A percentile compares a stretch with the other conserved stretches of the same genome.
These are phyloP conservation scores for Enteromius radiatus DNA, from an alignment of 2,797 vertebrate species.

Conservation along the genomic window DNA sequence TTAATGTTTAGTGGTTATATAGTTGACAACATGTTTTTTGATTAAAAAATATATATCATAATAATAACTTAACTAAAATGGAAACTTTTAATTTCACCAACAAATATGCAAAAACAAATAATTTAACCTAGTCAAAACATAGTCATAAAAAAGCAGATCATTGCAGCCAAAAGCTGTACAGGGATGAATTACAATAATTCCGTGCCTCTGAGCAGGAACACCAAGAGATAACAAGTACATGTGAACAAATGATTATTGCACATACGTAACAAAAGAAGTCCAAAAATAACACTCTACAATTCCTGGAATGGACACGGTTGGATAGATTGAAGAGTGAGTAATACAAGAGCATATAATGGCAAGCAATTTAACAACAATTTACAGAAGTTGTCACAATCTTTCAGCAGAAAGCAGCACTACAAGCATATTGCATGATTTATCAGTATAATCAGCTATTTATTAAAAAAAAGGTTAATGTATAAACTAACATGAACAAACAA, in stretches of 20 bases:
- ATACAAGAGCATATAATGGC: neutral
- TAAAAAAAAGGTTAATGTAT: too few species aligned
- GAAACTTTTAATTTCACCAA: neutral
- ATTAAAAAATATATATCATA: neutral
- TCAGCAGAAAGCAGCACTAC: neutral
- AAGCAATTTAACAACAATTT: slow-evolving; percentile 13
- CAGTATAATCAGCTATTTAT: neutral
- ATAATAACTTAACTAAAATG: too few species aligned
- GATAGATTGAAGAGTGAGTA: neutral
- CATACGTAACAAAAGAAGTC: neutral
- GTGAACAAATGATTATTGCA: neutral
- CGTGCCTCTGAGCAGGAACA: neutral
- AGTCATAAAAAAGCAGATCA: neutral
- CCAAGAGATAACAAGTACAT: neutral
- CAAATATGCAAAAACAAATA: neutral
- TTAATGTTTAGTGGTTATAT: neutral
- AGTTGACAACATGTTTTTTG: neutral
- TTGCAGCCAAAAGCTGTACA: neutral
- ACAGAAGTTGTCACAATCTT: neutral
- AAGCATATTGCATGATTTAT: neutral
- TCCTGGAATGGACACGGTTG: neutral
- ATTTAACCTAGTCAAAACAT: neutral
- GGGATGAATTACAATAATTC: neutral
- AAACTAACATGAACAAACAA: too few species aligned
- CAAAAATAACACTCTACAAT: slow-evolving; percentile 7